These are phyloP conservation scores for Drosophila rufa DNA, from an alignment of 1,140 invertebrate species.

Conservation along the genomic window DNA sequence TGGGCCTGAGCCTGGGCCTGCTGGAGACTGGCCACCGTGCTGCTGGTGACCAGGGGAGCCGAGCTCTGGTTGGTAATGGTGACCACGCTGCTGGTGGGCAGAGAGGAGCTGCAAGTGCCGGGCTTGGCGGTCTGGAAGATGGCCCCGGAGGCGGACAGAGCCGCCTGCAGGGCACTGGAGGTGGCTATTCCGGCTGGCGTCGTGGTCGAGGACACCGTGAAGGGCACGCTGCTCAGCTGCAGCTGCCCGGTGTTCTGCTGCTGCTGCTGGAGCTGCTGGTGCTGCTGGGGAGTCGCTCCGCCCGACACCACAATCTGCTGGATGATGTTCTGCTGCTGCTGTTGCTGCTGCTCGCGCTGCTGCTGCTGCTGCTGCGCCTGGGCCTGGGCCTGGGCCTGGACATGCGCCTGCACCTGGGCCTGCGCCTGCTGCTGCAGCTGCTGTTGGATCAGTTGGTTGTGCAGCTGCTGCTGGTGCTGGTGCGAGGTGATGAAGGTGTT, in stretches of 20 bases:
- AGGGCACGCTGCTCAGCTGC: slow-evolving; percentile 71
- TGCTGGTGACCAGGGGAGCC: slow-evolving; percentile 76
- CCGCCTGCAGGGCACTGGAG: slow-evolving; percentile 71
- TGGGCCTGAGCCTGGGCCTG: slow-evolving; percentile 65
- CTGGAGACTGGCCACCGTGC: slow-evolving; percentile 65
- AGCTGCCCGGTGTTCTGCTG: slow-evolving; percentile 49
- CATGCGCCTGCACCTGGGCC: slow-evolving; percentile 44
- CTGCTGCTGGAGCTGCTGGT: slow-evolving; percentile 44
- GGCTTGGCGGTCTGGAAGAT: slow-evolving; percentile 64
- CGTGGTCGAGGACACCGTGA: slow-evolving; percentile 85
- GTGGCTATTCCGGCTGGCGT: slow-evolving; percentile 83
- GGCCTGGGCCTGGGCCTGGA: slow-evolving; percentile 48
- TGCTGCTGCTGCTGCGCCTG: slow-evolving; percentile 67
- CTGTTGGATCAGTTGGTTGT: slow-evolving; percentile 77
- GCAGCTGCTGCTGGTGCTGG: slow-evolving; percentile 73
- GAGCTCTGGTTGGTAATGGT: slow-evolving; percentile 75
- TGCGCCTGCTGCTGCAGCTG: slow-evolving; percentile 82
- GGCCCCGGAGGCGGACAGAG: slow-evolving; percentile 50
- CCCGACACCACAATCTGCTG: slow-evolving; percentile 75
- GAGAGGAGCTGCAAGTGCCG: slow-evolving; percentile 44
- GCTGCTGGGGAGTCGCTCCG: slow-evolving; percentile 60
- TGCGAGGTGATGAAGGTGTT: slow-evolving; percentile 66
- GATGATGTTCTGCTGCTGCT: slow-evolving; percentile 77
- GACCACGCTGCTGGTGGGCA: slow-evolving; percentile 72
- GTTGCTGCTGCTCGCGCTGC: slow-evolving; percentile 76